A percentile compares a stretch with the other conserved stretches of the same genome.
These are phyloP conservation scores for Limnothrissa miodon DNA, from an alignment of 2,113 vertebrate genomes.

Conservation along the genomic window DNA sequence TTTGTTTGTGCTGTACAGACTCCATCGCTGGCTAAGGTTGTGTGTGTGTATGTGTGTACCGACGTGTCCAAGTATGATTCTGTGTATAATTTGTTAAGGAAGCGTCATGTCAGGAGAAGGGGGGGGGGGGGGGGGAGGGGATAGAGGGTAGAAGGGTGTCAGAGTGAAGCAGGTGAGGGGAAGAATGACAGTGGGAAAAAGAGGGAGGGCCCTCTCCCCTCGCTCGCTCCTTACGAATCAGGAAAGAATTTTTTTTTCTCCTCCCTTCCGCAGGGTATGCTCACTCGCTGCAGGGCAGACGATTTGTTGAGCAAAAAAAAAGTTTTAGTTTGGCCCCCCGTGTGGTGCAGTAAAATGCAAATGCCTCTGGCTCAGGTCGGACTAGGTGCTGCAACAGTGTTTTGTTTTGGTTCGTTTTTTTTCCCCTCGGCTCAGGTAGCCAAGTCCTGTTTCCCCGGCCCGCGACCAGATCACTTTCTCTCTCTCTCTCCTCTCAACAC, in stretches of 20 bases:
- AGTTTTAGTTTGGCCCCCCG: neutral
- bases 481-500: neutral
- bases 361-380: neutral
- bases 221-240: conserved; percentile 61
- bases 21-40: conserved; percentile 58
- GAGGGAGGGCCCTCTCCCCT: conserved; percentile 11
- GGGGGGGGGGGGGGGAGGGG: conserved; percentile 41
- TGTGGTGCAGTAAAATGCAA: neutral
- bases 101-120: neutral
- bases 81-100: conserved; percentile 73
- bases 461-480: neutral
- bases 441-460: neutral
- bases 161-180: neutral
- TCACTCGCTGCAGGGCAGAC: conserved; percentile 27
- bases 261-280: conserved; percentile 42
- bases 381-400: neutral
- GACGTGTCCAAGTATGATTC: conserved; percentile 64
- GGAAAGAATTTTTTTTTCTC: conserved; percentile 66
- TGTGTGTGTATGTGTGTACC: conserved; percentile 75
- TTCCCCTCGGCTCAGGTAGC: no score
- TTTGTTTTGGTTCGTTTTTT: neutral
- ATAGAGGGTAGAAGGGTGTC: neutral
- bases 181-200: neutral
- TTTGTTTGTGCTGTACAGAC: conserved; percentile 71
- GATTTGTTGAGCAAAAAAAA: conserved; percentile 31